Evolutionary conservation across 2,888 invertebrate genomes (phyloP).

Genomic region (Euzophera pinguis): DNA sequence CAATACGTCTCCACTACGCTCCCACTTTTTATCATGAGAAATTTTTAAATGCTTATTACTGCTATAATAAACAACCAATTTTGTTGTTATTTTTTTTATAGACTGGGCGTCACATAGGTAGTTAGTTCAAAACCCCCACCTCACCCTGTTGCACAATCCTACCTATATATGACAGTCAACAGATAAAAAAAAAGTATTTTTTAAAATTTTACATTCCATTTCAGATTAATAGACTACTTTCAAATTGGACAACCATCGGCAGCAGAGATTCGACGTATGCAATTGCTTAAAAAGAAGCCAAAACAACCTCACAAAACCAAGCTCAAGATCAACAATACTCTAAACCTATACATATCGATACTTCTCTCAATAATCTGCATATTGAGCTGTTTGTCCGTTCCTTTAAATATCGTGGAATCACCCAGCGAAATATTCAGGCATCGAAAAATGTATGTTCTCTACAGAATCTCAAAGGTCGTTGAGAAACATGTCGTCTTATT

Average conservation of each 20-base stretch:
- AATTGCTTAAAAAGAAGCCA: constrained; percentile 29
- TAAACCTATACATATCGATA: constrained; percentile 39
- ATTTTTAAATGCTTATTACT: too few species aligned
- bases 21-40: too few species aligned
- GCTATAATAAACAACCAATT: too few species aligned
- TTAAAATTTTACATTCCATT: constrained; percentile 12
- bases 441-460: constrained; percentile 1
- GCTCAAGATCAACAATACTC: constrained; percentile 27
- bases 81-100: too few species aligned
- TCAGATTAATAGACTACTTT: constrained; percentile 37
- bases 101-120: too few species aligned
- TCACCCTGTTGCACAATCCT: too few species aligned
- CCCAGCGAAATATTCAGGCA: constrained; percentile 38
- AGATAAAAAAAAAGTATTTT: too few species aligned
- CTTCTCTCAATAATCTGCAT: constrained; percentile 40
- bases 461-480: not conserved
- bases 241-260: constrained; percentile 27
- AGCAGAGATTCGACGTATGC: constrained; percentile 26
- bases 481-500: not conserved
- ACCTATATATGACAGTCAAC: too few species aligned
- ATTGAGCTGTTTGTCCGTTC: constrained; percentile 42
- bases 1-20: too few species aligned
- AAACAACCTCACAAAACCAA: constrained; percentile 29
- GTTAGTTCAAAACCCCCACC: too few species aligned
- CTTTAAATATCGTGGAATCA: constrained; percentile 33